Conservation (phyloP, 2,113 vertebrate species). For the Herpetotheres cachinnans region DNA sequence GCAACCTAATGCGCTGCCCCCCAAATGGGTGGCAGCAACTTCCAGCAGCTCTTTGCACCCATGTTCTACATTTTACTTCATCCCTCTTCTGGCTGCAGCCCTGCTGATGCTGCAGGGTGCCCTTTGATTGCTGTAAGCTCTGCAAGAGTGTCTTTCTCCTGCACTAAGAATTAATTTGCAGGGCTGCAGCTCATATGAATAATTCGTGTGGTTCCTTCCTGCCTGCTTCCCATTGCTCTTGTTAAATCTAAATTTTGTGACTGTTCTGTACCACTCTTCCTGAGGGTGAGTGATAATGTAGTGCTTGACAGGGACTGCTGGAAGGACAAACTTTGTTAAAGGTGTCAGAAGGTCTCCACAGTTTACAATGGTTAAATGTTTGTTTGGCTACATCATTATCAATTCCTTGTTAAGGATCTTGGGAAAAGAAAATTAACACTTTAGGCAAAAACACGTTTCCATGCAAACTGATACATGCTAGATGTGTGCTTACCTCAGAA, state of each 20-base stretch:
- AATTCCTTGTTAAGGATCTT: background rate
- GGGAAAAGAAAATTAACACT: background rate
- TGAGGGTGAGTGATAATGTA: background rate
- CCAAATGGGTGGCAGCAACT: background rate
- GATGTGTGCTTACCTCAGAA: background rate
- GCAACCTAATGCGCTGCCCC: fast-evolving
- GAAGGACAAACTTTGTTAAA: background rate
- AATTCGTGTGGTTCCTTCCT: background rate
- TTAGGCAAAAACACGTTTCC: background rate
- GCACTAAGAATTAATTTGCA: background rate
- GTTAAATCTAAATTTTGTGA: background rate
- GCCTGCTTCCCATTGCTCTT: background rate
- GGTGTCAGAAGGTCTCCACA: background rate
- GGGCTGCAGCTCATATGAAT: background rate
- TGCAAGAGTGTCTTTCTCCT: background rate
- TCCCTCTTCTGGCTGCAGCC: background rate
- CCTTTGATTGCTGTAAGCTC: background rate
- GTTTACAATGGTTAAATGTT: background rate
- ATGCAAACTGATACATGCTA: background rate
- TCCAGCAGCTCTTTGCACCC: background rate
- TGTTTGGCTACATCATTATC: background rate
- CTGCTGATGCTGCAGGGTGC: background rate
- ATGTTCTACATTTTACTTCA: background rate
- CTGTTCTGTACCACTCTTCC: background rate
- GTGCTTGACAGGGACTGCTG: background rate